These are phyloP conservation scores for Gymnogyps californianus DNA, from an alignment of 2,113 vertebrate genomes.

Conservation along the genomic window DNA sequence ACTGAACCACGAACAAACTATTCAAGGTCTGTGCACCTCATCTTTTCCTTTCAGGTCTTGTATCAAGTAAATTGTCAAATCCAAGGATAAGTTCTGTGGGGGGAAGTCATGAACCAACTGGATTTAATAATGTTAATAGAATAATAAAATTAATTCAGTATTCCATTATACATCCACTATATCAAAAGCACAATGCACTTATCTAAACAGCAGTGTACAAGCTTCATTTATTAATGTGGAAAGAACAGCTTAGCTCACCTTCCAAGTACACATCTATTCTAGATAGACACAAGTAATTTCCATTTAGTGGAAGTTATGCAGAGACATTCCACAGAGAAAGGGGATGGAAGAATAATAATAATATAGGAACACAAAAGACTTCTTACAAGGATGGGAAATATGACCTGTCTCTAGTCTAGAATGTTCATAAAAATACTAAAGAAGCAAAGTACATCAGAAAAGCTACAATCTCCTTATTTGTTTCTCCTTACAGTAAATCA, in stretches of 20 bases:
- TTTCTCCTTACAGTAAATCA: not conserved
- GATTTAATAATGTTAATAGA: not conserved
- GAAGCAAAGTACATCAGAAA: not conserved
- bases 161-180: not conserved
- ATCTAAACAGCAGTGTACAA: not conserved
- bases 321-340: not conserved
- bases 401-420: not conserved
- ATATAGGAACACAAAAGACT: not conserved
- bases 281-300: not conserved
- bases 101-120: not conserved
- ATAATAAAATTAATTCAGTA: not conserved
- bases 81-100: not conserved
- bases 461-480: not conserved
- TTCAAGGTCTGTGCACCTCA: not conserved
- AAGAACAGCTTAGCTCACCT: not conserved
- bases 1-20: not conserved
- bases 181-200: not conserved
- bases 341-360: not conserved
- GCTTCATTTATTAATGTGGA: not conserved
- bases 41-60: not conserved
- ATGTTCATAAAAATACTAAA: not conserved
- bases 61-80: not conserved
- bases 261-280: not conserved
- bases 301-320: not conserved
- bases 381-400: not conserved